A percentile compares a stretch with the other conserved stretches of the same genome.
Conservation (phyloP, 1,140 invertebrate species). For the Sminthurinus signatus region DNA sequence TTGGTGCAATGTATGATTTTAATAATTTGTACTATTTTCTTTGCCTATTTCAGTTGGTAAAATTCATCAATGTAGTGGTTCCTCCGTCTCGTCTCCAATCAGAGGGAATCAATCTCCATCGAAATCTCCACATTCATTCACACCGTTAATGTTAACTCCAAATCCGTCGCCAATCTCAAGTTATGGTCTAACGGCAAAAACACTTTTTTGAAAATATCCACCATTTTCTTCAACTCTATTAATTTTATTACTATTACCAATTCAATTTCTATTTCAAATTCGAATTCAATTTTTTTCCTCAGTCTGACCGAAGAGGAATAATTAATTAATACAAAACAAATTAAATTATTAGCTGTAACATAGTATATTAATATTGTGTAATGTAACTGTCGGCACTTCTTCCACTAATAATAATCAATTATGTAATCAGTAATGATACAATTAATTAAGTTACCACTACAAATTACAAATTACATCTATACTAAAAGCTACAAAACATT, state of each 20-base stretch:
- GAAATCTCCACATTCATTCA: slow-evolving; percentile 39
- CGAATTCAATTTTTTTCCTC: too few relatives aligned
- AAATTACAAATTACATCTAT: too few relatives aligned
- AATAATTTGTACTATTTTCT: slow-evolving; percentile 3
- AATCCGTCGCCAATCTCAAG: slow-evolving; percentile 41
- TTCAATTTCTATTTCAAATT: too few relatives aligned
- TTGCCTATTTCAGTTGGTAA: slow-evolving; percentile 31
- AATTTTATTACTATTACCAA: too few relatives aligned
- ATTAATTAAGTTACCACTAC: too few relatives aligned
- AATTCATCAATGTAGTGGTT: slow-evolving; percentile 38
- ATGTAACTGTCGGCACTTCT: too few relatives aligned
- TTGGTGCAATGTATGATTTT: background rate
- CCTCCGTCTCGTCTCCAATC: slow-evolving; percentile 29
- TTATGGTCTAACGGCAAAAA: slow-evolving; percentile 40
- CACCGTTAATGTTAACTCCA: slow-evolving; percentile 41
- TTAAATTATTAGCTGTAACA: background rate
- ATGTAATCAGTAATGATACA: too few relatives aligned
- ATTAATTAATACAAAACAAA: too few relatives aligned
- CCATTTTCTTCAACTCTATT: too few relatives aligned
- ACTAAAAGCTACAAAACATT: too few relatives aligned
- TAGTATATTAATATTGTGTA: background rate
- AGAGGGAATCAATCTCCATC: slow-evolving; percentile 39
- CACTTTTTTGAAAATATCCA: slow-evolving; percentile 37
- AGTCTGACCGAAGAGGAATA: too few relatives aligned
- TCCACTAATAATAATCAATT: too few relatives aligned